Percentiles rank a stretch among this genome's conserved stretches.
These are phyloP conservation scores for Agriopis leucophaearia DNA, from an alignment of 2,888 invertebrate genomes.

Conservation along the genomic window DNA sequence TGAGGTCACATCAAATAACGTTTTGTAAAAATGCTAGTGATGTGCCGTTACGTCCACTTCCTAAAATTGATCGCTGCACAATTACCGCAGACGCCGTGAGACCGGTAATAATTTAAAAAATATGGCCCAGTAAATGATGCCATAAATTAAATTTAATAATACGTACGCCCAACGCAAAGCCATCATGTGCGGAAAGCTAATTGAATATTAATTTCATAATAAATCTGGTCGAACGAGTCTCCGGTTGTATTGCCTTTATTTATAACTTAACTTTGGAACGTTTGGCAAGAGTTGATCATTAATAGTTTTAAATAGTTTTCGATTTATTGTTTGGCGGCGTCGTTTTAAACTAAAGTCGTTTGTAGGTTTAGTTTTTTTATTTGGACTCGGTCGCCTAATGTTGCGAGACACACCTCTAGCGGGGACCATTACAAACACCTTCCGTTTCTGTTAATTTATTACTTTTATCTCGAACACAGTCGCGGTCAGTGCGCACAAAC, in stretches of 20 bases:
- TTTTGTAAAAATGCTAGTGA: slow-evolving; percentile 34
- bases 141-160: slow-evolving; percentile 85
- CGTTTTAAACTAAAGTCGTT: slow-evolving; percentile 43
- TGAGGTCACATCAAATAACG: slow-evolving; percentile 27
- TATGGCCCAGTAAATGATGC: slow-evolving; percentile 84
- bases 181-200: slow-evolving; percentile 86
- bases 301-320: slow-evolving; percentile 57
- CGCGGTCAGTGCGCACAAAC: slow-evolving; percentile 82
- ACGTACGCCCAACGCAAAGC: slow-evolving; percentile 80
- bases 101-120: slow-evolving; percentile 82
- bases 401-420: slow-evolving; percentile 72
- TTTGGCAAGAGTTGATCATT: slow-evolving; percentile 58
- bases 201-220: slow-evolving; percentile 86
- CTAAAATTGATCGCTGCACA: slow-evolving; percentile 68
- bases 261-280: slow-evolving; percentile 73
- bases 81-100: slow-evolving; percentile 73
- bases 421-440: slow-evolving; percentile 79
- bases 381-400: slow-evolving; percentile 59
- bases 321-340: slow-evolving; percentile 53
- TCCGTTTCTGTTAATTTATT: slow-evolving; percentile 83
- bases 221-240: slow-evolving; percentile 81
- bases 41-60: slow-evolving; percentile 54
- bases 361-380: slow-evolving; percentile 43
- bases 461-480: slow-evolving; percentile 82
- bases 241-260: slow-evolving; percentile 66